These are phyloP conservation scores for Oncorhynchus nerka DNA, from an alignment of 2,113 vertebrate genomes.

Conservation along the genomic window DNA sequence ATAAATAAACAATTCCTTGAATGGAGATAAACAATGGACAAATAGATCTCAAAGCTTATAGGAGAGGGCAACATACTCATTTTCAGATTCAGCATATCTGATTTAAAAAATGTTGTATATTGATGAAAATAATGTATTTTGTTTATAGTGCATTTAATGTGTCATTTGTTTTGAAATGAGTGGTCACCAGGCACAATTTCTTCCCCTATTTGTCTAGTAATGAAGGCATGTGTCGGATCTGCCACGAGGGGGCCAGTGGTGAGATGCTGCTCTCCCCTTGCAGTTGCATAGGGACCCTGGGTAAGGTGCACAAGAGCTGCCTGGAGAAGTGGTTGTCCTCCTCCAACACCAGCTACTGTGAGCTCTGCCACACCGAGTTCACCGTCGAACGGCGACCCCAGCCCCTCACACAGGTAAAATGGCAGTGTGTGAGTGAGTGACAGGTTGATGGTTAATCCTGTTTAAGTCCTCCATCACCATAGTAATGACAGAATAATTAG, in stretches of 20 bases:
- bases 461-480: neutral
- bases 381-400: constrained; percentile 90
- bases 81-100: too few relatives aligned
- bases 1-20: too few relatives aligned
- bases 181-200: neutral
- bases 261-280: constrained; percentile 92
- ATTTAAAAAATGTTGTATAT: too few relatives aligned
- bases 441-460: too few relatives aligned
- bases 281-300: constrained; percentile 92
- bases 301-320: constrained; percentile 97
- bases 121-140: too few relatives aligned
- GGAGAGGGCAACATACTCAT: too few relatives aligned
- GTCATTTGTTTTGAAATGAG: too few relatives aligned
- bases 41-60: too few relatives aligned
- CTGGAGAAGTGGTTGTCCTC: constrained; percentile 98
- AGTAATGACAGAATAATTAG: neutral
- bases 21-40: too few relatives aligned
- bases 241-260: constrained; percentile 90
- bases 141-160: too few relatives aligned
- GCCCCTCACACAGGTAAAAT: constrained; percentile 89
- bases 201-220: constrained; percentile 70
- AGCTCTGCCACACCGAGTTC: constrained; percentile 97
- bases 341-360: constrained; percentile 98
- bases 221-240: constrained; percentile 96
- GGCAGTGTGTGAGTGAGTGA: neutral